phyloP scores from a whole-genome alignment of 2,888 invertebrate species.

The Habrosyne pyritoides region DNA sequence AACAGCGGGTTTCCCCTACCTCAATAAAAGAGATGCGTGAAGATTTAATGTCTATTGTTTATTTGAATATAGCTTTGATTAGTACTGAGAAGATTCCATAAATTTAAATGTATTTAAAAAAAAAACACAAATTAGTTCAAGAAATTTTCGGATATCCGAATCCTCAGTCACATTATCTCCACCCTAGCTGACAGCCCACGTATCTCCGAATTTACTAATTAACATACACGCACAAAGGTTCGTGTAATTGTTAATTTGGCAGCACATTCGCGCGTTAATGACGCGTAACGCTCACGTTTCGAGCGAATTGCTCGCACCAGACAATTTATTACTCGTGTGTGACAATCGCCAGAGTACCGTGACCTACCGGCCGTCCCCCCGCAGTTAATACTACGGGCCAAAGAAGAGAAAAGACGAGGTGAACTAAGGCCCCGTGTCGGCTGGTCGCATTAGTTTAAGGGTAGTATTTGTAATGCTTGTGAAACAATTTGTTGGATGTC shows the following conservation, averaged over 20 bases:
- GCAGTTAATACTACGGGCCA: background rate
- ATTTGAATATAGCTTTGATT: too few relatives aligned
- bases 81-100: too few relatives aligned
- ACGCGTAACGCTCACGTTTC: slow-evolving; percentile 55
- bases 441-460: slow-evolving; percentile 65
- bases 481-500: slow-evolving; percentile 65
- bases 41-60: too few relatives aligned
- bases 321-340: slow-evolving; percentile 69
- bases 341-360: slow-evolving; percentile 48
- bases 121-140: too few relatives aligned
- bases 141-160: background rate
- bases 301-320: slow-evolving; percentile 46
- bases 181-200: slow-evolving; percentile 7
- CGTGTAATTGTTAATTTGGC: slow-evolving; percentile 80
- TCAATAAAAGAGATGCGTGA: too few relatives aligned
- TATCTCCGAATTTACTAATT: slow-evolving; percentile 71
- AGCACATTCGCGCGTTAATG: slow-evolving; percentile 76
- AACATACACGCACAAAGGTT: slow-evolving; percentile 68
- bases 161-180: background rate
- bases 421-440: slow-evolving; percentile 25
- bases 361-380: slow-evolving; percentile 30
- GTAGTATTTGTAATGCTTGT: slow-evolving; percentile 63
- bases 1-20: too few relatives aligned
- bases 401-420: background rate
- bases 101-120: too few relatives aligned